These are phyloP conservation scores for Tauraco hartlaubi DNA, from an alignment of 2,797 vertebrate species.

Conservation along the genomic window DNA sequence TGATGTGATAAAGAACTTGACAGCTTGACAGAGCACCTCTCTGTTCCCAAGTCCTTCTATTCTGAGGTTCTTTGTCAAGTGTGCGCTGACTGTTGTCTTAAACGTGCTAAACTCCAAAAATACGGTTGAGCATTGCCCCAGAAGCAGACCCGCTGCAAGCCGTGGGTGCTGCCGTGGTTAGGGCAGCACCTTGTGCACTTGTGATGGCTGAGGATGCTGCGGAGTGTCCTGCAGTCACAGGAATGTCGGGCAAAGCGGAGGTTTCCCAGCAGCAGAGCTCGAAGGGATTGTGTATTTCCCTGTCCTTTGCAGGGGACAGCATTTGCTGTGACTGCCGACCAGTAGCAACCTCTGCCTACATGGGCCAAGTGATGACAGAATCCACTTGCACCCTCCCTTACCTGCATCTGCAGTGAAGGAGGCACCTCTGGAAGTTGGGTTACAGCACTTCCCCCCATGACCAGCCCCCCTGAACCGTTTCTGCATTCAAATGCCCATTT, in stretches of 20 bases:
- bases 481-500: not conserved
- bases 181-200: not conserved
- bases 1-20: not conserved
- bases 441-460: not conserved
- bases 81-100: not conserved
- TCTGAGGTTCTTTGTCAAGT: not conserved
- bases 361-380: not conserved
- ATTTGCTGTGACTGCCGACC: not conserved
- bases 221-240: not conserved
- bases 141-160: not conserved
- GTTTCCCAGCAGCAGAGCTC: not conserved
- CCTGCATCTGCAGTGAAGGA: not conserved
- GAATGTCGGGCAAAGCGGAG: not conserved
- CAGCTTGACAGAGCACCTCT: not conserved
- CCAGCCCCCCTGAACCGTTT: not conserved
- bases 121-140: not conserved
- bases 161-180: not conserved
- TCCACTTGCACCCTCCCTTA: not conserved
- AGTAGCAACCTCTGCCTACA: not conserved
- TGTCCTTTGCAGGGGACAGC: not conserved
- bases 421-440: accelerated
- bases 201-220: not conserved
- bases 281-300: not conserved
- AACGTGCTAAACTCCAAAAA: not conserved
- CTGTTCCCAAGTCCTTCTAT: not conserved